Evolutionary conservation across 2,113 vertebrate genomes (phyloP).

Genomic region (Felis chaus): DNA sequence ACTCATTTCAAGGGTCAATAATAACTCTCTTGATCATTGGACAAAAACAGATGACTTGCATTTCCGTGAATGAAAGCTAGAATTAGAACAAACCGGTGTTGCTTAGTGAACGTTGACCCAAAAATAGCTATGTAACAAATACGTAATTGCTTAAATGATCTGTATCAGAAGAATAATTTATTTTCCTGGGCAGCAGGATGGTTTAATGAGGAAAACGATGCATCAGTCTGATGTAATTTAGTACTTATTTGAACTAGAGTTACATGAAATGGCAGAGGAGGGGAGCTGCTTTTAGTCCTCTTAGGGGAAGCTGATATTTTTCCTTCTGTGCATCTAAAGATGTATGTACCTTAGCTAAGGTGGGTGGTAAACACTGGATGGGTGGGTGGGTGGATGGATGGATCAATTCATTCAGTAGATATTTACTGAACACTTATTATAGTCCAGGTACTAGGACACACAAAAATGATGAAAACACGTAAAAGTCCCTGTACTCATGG

Average conservation of each 20-base stretch:
- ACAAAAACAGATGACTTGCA: neutral
- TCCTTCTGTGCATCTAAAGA: neutral
- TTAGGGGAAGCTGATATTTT: neutral
- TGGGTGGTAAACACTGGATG: neutral
- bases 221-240: neutral
- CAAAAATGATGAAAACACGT: neutral
- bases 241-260: neutral
- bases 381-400: neutral
- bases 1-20: neutral
- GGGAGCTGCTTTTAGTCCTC: neutral
- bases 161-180: slow-evolving; percentile 9
- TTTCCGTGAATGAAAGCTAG: slow-evolving; percentile 7
- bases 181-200: neutral
- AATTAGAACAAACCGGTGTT: neutral
- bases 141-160: neutral
- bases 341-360: neutral
- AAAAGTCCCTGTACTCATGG: neutral
- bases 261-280: neutral
- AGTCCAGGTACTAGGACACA: neutral
- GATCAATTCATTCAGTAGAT: neutral
- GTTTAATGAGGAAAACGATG: neutral
- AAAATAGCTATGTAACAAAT: neutral
- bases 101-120: neutral
- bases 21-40: slow-evolving; percentile 7
- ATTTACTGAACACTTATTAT: neutral